Base-by-base conservation (phyloP, 2,888 invertebrate species). In the Drosophila atroscutellata region DNA sequence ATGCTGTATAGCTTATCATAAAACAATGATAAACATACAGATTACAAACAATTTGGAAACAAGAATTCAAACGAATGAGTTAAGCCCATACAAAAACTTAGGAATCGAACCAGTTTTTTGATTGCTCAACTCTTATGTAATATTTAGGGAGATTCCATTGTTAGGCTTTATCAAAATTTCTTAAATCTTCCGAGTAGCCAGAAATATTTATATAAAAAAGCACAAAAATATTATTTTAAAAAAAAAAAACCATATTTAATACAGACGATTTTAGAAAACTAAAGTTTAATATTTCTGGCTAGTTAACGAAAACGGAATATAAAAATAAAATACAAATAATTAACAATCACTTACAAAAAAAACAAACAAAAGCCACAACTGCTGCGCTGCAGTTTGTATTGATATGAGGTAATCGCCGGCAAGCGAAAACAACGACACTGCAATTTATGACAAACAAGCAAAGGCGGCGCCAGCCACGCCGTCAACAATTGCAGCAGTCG, bases 381-480 rank as follows among this genome's bases (percentile, higher is more conserved):
- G 67, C 55, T 74, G 54, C 55, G 34, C 28, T 24, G 30, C 58
- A 73, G 67, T 73, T 83, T 72, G 76, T 77, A 87, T 82, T 81
- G 79, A 77, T 81, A 73, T 86, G 81, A 63, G 66, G 58, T 64
- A 74, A 81, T 74, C 69, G 72, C 63, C 72, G 77, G 75, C 75
- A 58, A 71, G 63, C 75, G 64, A 79, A 64, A 66, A 76, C 63
- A 71, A 36, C 70, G 66, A 72, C 70, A 57, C 57, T 26, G 77
- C 77, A 83, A 86, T 79, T 84, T 86, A 86, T 83, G 83, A 77
- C 87, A 77, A 73, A 76, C 85, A 76, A 73, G 59, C 72, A 72
- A 63, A 74, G 84, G 75, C 80, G 76, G 80, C 81, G 61, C 68
- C 87, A 77, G 71, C 71, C 69, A 74, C 39, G 72, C 76, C 72